These are phyloP conservation scores for Rhinoptilus africanus DNA, from an alignment of 2,113 vertebrate genomes.

Conservation along the genomic window DNA sequence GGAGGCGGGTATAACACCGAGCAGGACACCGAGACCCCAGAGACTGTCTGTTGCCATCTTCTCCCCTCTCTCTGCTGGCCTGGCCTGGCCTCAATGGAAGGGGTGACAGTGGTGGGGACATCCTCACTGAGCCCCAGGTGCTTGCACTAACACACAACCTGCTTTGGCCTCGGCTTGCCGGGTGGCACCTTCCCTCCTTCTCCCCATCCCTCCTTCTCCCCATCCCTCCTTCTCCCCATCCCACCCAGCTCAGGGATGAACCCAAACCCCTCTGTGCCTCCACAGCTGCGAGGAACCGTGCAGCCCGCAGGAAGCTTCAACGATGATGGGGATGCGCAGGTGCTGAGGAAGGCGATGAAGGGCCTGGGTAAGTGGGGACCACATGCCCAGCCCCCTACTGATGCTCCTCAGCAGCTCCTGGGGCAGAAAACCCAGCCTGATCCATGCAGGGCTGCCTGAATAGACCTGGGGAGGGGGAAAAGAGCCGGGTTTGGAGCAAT, in stretches of 20 bases:
- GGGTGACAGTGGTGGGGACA: background rate
- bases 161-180: conserved; percentile 53
- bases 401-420: background rate
- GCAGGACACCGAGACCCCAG: background rate
- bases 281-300: conserved; percentile 85
- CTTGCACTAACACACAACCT: conserved; percentile 43
- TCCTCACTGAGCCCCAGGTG: background rate
- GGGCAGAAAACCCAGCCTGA: background rate
- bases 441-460: accelerated
- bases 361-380: conserved; percentile 81
- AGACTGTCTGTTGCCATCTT: background rate
- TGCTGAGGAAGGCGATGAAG: conserved; percentile 96
- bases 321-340: conserved; percentile 85
- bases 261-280: background rate
- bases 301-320: conserved; percentile 73
- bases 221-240: background rate
- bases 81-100: background rate
- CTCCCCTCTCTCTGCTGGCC: background rate
- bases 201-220: background rate
- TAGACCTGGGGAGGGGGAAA: accelerated
- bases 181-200: background rate
- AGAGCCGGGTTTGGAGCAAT: background rate
- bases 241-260: background rate
- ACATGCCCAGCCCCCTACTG: background rate
- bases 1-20: background rate